A percentile compares a stretch with the other conserved stretches of the same genome.
phyloP scores from a whole-genome alignment of 2,113 vertebrate genomes.

The Neodon shergylaensis region DNA sequence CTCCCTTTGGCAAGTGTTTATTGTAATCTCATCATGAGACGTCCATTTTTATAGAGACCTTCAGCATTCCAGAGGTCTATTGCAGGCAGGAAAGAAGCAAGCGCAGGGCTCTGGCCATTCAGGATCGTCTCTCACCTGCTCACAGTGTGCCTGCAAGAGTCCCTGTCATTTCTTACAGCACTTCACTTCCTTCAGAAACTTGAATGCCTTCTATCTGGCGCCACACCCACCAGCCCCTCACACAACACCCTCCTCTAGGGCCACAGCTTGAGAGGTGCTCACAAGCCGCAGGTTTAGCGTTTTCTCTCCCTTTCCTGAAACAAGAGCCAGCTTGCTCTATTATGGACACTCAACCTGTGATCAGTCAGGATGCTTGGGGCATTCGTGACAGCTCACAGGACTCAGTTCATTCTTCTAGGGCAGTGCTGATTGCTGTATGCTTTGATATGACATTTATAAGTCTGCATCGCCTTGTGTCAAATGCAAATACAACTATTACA shows the following conservation, averaged over 20 bases:
- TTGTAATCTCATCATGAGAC: background rate
- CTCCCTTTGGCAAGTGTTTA: background rate
- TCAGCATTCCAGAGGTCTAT: background rate
- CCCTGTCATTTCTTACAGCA: background rate
- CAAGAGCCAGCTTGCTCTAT: background rate
- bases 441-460: background rate
- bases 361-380: background rate
- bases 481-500: conserved; percentile 17
- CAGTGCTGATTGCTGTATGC: background rate
- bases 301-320: conserved; percentile 33
- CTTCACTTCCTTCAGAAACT: conserved; percentile 34
- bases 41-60: background rate
- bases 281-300: background rate
- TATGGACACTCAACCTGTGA: background rate
- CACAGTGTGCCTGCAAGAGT: conserved; percentile 37
- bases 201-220: conserved; percentile 5
- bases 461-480: background rate
- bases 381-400: background rate
- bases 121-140: background rate
- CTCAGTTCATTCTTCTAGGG: background rate
- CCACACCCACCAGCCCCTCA: background rate
- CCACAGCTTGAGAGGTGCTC: background rate
- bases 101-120: background rate
- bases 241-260: no score
- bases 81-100: background rate